Percentiles rank a stretch among this genome's conserved stretches.
Evolutionary conservation across 2,888 invertebrate species (phyloP).

Genomic region (Pseudococcus longispinus): DNA sequence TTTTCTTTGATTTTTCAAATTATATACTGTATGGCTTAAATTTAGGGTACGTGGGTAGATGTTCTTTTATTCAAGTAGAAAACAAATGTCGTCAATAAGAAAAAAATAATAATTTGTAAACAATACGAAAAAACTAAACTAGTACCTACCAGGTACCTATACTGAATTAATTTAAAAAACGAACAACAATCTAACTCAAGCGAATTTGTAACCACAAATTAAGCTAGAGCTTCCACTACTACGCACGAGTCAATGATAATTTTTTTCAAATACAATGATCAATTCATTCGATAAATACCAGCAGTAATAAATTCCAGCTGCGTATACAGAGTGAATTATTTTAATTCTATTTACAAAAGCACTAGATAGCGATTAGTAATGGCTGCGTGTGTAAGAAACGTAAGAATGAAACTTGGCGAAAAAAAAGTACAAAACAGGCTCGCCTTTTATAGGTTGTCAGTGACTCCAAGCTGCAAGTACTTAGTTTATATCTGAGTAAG

Average conservation of each 20-base stretch:
- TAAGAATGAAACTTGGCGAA: neutral
- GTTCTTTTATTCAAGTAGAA: neutral
- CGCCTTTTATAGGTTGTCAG: slow-evolving; percentile 1
- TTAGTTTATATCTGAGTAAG: neutral
- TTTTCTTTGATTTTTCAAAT: neutral
- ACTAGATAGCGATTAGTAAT: slow-evolving; percentile 8
- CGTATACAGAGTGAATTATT: neutral
- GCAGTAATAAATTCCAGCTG: neutral
- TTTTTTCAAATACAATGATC: neutral
- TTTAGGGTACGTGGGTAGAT: too few species aligned
- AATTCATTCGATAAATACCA: neutral
- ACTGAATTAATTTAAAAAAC: neutral
- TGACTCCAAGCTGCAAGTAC: neutral
- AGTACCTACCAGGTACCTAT: too few species aligned
- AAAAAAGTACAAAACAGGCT: neutral
- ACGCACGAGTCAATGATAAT: neutral
- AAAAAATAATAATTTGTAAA: neutral
- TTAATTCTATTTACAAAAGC: slow-evolving; percentile 2
- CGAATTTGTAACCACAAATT: neutral
- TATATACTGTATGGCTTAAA: too few species aligned
- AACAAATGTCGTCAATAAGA: neutral
- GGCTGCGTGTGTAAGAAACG: neutral
- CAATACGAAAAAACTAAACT: neutral
- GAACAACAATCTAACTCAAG: neutral
- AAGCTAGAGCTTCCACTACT: neutral